Evolutionary conservation across 2,797 vertebrate genomes (phyloP).

Genomic region (Hoplostethus mediterraneus): DNA sequence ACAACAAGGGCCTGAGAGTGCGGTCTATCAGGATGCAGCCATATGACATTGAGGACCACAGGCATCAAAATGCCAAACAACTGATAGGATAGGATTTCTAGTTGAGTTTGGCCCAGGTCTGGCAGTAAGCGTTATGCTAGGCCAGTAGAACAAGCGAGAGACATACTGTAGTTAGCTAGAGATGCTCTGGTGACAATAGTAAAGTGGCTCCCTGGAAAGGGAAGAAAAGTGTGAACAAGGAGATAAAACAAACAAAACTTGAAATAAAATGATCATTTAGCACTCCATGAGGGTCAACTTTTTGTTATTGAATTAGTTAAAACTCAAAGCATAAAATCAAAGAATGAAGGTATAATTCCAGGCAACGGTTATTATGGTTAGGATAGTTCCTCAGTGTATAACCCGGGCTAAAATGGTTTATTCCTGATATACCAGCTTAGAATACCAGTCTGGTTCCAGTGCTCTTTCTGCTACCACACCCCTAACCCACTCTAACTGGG

Average conservation of each 20-base stretch:
- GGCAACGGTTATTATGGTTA: not conserved
- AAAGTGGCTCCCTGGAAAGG: slow-evolving; percentile 67
- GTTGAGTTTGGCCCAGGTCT: slow-evolving; percentile 23
- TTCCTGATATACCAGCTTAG: not conserved
- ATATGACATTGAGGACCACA: not conserved
- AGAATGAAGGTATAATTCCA: no score
- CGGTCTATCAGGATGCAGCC: not conserved
- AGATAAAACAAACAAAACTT: slow-evolving; percentile 35
- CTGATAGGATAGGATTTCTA: slow-evolving; percentile 2
- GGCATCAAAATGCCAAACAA: not conserved
- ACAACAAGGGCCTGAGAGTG: not conserved
- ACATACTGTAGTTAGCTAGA: slow-evolving; percentile 74
- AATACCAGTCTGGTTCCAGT: not conserved
- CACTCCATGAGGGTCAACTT: no score
- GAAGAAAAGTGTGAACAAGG: slow-evolving; percentile 27
- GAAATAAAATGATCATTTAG: not conserved
- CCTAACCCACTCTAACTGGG: not conserved
- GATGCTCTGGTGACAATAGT: slow-evolving; percentile 53
- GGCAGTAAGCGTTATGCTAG: slow-evolving; percentile 18
- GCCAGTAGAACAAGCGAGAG: slow-evolving; percentile 39
- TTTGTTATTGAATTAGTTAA: no score
- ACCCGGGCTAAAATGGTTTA: not conserved
- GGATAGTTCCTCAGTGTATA: not conserved
- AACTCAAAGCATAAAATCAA: no score
- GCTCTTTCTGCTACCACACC: not conserved